Evolutionary conservation across 2,113 vertebrate species (phyloP).

Genomic region (Grus americana): DNA sequence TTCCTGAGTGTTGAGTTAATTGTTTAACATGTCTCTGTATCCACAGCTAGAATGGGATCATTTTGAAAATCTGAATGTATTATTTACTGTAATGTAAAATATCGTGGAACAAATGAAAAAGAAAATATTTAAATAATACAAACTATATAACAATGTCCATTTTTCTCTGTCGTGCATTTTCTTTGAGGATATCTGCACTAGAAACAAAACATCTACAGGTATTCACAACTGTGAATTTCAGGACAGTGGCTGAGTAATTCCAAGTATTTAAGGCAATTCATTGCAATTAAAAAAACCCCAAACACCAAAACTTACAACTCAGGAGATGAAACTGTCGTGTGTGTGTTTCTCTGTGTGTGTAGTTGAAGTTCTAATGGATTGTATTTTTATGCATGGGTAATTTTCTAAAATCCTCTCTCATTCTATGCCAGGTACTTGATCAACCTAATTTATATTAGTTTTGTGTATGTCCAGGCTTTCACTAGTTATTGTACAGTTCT

Average conservation of each 20-base stretch:
- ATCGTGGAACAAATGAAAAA: not conserved
- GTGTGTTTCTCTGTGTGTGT: not conserved
- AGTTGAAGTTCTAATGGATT: not conserved
- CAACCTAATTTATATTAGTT: not conserved
- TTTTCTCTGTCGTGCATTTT: not conserved
- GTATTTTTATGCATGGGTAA: not conserved
- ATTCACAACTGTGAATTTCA: not conserved
- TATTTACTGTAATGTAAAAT: not conserved
- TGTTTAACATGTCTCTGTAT: not conserved
- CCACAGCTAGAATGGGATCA: not conserved
- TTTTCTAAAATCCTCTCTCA: not conserved
- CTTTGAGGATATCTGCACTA: not conserved
- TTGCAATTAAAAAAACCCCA: not conserved
- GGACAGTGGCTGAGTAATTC: not conserved
- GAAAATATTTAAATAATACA: not conserved
- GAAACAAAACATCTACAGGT: not conserved
- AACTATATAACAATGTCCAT: not conserved
- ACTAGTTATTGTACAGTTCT: not conserved
- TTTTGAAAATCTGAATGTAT: not conserved
- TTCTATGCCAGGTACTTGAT: not conserved
- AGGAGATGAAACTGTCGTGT: not conserved
- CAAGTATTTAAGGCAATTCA: not conserved
- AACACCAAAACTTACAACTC: not conserved
- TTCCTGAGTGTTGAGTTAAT: not conserved
- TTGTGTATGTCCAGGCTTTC: not conserved